A percentile compares a stretch with the other conserved stretches of the same genome.
Conservation (phyloP, 2,113 vertebrate species). For the Megaceryle torquata region DNA sequence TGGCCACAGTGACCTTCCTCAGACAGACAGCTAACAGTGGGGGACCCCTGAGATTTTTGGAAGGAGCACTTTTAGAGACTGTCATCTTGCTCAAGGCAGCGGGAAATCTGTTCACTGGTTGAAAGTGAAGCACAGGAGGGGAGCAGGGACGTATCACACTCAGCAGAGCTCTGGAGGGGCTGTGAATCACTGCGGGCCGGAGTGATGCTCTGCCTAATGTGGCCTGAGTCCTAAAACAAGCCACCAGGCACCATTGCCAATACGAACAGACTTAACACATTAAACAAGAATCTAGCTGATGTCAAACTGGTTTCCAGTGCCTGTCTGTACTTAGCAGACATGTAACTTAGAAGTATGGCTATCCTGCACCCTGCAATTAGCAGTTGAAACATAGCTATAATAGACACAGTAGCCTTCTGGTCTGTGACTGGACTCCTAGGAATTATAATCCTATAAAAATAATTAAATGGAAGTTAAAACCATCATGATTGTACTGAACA, state of each 20-base stretch:
- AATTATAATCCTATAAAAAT: not conserved
- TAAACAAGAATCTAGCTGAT: not conserved
- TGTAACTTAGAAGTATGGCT: not conserved
- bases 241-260: not conserved
- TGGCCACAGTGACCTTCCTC: not conserved
- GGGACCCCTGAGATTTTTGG: not conserved
- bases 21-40: not conserved
- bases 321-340: not conserved
- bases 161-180: not conserved
- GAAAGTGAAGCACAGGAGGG: not conserved
- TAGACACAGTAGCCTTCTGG: not conserved
- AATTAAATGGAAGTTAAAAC: not conserved
- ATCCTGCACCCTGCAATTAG: not conserved
- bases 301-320: not conserved
- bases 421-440: not conserved
- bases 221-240: not conserved
- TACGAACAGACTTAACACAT: not conserved
- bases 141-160: not conserved
- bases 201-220: not conserved
- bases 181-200: fast-evolving
- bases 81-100: not conserved
- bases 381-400: not conserved
- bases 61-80: not conserved
- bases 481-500: not conserved
- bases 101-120: not conserved